Evolutionary conservation across 2,888 invertebrate species (phyloP).

Genomic region (Diarsia dahlii): DNA sequence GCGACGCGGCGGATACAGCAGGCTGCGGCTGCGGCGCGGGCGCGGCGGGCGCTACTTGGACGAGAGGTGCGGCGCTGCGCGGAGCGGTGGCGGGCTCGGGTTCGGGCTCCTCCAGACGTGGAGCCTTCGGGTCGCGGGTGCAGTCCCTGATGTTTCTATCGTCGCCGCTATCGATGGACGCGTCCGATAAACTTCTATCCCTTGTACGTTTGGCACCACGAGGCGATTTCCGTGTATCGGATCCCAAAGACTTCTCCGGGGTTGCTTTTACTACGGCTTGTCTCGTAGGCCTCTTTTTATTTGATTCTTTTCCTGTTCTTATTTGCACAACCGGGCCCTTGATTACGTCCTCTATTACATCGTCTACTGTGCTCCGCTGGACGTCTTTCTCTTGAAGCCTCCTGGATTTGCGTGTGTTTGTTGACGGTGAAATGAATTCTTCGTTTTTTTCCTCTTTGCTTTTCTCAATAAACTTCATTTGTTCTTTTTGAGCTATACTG

Average conservation of each 20-base stretch:
- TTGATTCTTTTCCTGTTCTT: constrained; percentile 76
- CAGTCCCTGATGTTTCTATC: constrained; percentile 85
- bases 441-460: constrained; percentile 89
- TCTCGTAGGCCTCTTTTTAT: constrained; percentile 90
- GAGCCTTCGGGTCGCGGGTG: constrained; percentile 76
- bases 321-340: constrained; percentile 90
- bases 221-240: constrained; percentile 91
- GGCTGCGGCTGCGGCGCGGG: constrained; percentile 49
- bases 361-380: constrained; percentile 95
- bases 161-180: constrained; percentile 92
- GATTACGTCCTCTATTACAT: constrained; percentile 97
- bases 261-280: constrained; percentile 85
- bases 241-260: constrained; percentile 72
- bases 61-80: constrained; percentile 44
- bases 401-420: constrained; percentile 95
- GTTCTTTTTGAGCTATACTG: constrained; percentile 83
- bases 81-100: constrained; percentile 35
- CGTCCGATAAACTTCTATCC: constrained; percentile 92
- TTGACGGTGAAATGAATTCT: constrained; percentile 92
- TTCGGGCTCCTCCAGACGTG: constrained; percentile 73
- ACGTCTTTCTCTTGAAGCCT: constrained; percentile 95
- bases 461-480: constrained; percentile 79
- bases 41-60: constrained; percentile 32
- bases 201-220: constrained; percentile 92
- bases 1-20: constrained; percentile 32